Evolutionary conservation across 1,140 invertebrate genomes (phyloP), one percentile per base, ranked within the genome.

Genomic region (Drosophila pallidifrons): DNA sequence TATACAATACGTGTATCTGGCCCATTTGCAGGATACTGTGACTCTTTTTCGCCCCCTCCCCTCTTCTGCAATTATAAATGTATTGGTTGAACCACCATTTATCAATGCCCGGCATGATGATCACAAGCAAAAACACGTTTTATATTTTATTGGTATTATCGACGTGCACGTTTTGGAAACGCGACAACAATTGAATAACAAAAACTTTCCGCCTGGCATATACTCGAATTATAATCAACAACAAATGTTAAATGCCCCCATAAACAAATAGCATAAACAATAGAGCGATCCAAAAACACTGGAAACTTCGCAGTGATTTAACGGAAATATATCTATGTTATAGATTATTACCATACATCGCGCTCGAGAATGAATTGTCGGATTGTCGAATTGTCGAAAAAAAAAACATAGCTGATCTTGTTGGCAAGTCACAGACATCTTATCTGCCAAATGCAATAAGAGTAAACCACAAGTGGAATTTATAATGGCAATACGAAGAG

Each of bases 391-490:
- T 52, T 13, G 35, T 16, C 25, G 15, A 61, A n/a, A 61, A 25
- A 20, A 20, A 25, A 25, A n/a, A 10, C 3, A 30, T 13, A 25
- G 35, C 30, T 51, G 49, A 70, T 49, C 66, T 63, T 32, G 32
- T 32, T 25, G 54, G 63, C 63, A 67, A 58, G 35, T 41, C 15
- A n/a, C 3, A 35, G 41, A 49, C 46, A 16, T 74, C 80, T 87
- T 88, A 87, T 87, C 83, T 63, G 49, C 55, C 58, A 74, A 87
- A 88, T 87, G 79, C 82, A 87, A 86, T 87, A 82, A 86, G 79
- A 82, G 76, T 59, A 30, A 61, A 61, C 61, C 54, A 74, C 65
- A 68, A 38, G 52, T 28, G 83, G 83, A 80, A 87, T 87, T 87
- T 87, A 87, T 87, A 83, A 80, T 69, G 82, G 83, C 80, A 77